Base-by-base conservation (phyloP, 2,797 vertebrate genomes). In the Sparidentex hasta region DNA sequence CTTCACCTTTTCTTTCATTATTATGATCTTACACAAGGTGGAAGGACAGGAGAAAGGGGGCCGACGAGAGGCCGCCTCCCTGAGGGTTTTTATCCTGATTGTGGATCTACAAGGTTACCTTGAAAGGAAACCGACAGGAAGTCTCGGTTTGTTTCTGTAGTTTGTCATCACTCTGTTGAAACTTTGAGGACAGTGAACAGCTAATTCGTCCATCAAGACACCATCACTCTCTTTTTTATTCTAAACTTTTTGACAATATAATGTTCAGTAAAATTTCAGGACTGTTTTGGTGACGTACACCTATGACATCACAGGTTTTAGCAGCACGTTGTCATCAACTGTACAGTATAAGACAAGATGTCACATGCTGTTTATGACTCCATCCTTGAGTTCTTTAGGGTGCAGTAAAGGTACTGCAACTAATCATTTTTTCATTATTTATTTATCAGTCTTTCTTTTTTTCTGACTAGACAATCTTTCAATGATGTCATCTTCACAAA, bases 1-100 rank as follows among this genome's bases (percentile, higher is more conserved):
- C 23, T 50, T 56, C 46, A 52, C 74, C 21, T 70, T 64, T 66
- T 41, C 18, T 72, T 76, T 74, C 25, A 56, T 78, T 77, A 4
- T 66, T 72, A 69, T 23, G 21, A 38, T 47, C 78, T 38, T 50
- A 50, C 52, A 48, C 56, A 71, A 70, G 55, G 55, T 67, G 74
- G 61, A 14, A 13, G 56, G 29, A 50, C 29, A 0, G 68, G 54
- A 61, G 57, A 74, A 76, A 52, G 27, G 73, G 44, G 62, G 23
- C 41, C 2, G 38, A 66, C 21, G 1, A 41, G 43, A 54, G 23
- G 5, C 52, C 13, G 0, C 43, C 59, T 54, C 59, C 43, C 50
- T 61, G 56, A 59, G 17, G 3, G 58, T 56, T 79, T 65, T 57
- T 33, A 43, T 43, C 33, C 18, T 5, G 33, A 58, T n/a, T 9